Conservation (phyloP, 2,888 invertebrate genomes). For the Cataglyphis cursor region DNA sequence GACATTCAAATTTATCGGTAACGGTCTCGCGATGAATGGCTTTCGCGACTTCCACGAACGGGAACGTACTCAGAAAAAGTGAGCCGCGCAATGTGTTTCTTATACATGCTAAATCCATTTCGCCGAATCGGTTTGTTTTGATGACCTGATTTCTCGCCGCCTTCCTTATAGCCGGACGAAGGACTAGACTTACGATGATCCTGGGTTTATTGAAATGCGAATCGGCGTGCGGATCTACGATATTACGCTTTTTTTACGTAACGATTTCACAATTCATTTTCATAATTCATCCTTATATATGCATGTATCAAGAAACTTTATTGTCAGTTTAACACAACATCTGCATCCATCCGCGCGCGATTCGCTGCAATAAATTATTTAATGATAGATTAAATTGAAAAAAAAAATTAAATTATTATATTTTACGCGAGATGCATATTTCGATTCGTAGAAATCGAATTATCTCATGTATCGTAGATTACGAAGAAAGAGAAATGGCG, state of each 20-base stretch:
- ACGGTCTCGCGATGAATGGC: conserved; percentile 8
- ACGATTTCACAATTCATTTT: not conserved
- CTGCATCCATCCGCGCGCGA: not conserved
- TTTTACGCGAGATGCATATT: not conserved
- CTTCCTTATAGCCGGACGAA: conserved; percentile 41
- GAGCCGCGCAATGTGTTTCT: conserved; percentile 39
- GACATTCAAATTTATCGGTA: conserved; percentile 1
- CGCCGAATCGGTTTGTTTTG: conserved; percentile 67
- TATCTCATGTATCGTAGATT: not conserved
- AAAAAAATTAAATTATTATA: not conserved
- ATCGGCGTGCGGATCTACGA: not conserved
- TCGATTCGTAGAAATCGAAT: not conserved
- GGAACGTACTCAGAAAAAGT: conserved; percentile 37
- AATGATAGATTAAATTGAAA: not conserved
- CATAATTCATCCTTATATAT: not conserved
- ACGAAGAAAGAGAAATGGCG: conserved; percentile 53
- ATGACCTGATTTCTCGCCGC: conserved; percentile 69
- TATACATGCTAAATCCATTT: conserved; percentile 64
- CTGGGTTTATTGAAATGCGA: not conserved
- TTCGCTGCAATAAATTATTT: not conserved
- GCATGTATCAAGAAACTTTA: not conserved
- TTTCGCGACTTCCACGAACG: conserved; percentile 4
- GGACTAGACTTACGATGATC: conserved; percentile 29
- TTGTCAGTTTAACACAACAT: not conserved
- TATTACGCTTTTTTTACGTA: conserved; percentile 15